phyloP scores from a whole-genome alignment of 2,888 invertebrate species.

The Scaptomyza caliginosa region DNA sequence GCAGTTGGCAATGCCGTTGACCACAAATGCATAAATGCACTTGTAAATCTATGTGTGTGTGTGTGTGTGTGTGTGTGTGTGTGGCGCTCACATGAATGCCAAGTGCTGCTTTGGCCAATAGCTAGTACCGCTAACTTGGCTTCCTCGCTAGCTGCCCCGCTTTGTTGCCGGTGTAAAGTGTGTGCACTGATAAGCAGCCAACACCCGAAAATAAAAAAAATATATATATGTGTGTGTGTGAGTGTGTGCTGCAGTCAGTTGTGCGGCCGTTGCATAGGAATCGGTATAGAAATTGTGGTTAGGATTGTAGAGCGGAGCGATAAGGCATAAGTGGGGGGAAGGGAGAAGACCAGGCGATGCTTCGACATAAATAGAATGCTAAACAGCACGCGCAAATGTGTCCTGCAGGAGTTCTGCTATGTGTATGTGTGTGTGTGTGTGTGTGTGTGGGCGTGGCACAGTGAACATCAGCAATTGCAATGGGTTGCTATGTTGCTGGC shows the following conservation, averaged over 20 bases:
- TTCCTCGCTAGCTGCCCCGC: background rate
- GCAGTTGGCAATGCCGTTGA: constrained; percentile 54
- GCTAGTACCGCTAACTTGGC: constrained; percentile 15
- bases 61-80: constrained; percentile 13
- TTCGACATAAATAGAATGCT: constrained; percentile 63
- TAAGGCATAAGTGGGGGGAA: background rate
- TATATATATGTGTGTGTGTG: background rate
- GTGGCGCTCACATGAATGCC: constrained; percentile 48
- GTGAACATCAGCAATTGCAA: constrained; percentile 9
- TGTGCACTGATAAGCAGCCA: constrained; percentile 59
- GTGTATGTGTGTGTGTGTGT: background rate
- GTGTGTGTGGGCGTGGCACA: constrained; percentile 18
- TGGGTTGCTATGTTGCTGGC: constrained; percentile 15
- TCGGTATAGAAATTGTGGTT: constrained; percentile 21
- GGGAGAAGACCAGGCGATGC: constrained; percentile 24
- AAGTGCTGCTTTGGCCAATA: constrained; percentile 51
- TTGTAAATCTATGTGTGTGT: constrained; percentile 19
- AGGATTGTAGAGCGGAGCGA: background rate
- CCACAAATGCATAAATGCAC: constrained; percentile 59
- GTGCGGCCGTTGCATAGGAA: background rate
- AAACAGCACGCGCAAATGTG: constrained; percentile 61
- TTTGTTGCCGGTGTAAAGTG: constrained; percentile 60
- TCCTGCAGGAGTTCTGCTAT: constrained; percentile 39
- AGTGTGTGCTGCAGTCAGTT: background rate
- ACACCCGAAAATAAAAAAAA: constrained; percentile 41